Conservation (phyloP, 2,888 invertebrate species). For the Drosophila lacicola region DNA sequence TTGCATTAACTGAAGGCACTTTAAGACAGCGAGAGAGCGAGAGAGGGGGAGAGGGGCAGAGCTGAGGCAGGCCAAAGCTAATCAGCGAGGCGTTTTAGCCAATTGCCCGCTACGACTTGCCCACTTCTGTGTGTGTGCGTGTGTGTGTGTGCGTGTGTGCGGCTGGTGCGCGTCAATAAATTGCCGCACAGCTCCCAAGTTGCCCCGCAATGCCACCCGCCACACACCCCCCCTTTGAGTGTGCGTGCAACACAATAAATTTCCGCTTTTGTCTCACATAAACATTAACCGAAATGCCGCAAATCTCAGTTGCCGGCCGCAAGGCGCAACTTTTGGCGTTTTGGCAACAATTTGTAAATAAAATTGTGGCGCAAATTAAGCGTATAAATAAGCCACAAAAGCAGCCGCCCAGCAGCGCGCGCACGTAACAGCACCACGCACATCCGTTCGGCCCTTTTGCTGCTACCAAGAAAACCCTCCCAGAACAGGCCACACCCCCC, state of each 20-base stretch:
- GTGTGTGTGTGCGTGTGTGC: conserved; percentile 16
- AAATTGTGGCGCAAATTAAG: conserved; percentile 83
- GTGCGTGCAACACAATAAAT: conserved; percentile 69
- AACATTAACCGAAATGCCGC: conserved; percentile 75
- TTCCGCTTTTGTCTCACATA: conserved; percentile 71
- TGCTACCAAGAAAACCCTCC: neutral
- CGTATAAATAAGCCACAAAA: conserved; percentile 82
- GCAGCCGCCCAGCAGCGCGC: conserved; percentile 34
- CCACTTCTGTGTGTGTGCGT: conserved; percentile 15
- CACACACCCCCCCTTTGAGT: neutral
- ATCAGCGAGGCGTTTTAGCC: conserved; percentile 68
- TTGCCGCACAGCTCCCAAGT: conserved; percentile 44
- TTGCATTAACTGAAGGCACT: conserved; percentile 46
- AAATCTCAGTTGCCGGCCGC: conserved; percentile 67
- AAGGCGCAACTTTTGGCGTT: conserved; percentile 64
- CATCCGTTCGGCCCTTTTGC: conserved; percentile 48
- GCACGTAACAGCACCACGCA: conserved; percentile 39
- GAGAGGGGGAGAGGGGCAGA: neutral
- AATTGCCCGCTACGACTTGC: conserved; percentile 29
- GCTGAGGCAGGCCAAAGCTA: conserved; percentile 38
- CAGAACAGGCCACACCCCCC: neutral
- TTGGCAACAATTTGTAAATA: conserved; percentile 82
- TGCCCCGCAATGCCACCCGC: neutral
- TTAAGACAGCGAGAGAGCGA: neutral
- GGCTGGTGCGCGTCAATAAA: conserved; percentile 55